Conservation (phyloP, 2,797 vertebrate genomes). For the Nothura maculosa region DNA sequence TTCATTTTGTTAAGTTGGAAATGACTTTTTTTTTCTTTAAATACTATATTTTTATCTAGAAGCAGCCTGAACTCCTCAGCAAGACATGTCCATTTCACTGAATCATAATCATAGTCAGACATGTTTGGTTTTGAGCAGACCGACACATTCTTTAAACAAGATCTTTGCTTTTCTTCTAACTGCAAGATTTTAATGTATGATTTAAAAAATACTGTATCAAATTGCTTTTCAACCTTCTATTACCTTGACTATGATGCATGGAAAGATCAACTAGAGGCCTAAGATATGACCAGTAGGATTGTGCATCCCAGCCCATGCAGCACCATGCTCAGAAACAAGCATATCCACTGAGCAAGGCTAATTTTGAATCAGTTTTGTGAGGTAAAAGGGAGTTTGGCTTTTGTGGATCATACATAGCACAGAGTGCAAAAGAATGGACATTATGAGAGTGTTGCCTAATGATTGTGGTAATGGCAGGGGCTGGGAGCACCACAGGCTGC, state of each 20-base stretch:
- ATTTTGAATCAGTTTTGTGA: neutral
- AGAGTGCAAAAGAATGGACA: neutral
- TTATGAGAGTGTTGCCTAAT: neutral
- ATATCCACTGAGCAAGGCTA: neutral
- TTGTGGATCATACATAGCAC: neutral
- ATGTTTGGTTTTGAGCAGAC: neutral
- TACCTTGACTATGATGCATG: neutral
- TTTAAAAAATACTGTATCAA: neutral
- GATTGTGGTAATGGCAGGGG: neutral
- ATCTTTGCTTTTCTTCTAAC: slow-evolving; percentile 23
- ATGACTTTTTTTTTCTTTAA: neutral
- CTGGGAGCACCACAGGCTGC: neutral
- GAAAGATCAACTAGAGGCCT: neutral
- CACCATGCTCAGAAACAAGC: neutral
- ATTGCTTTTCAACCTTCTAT: neutral
- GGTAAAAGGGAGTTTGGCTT: neutral
- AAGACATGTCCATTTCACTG: neutral
- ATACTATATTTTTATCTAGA: neutral
- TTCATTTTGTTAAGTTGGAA: neutral
- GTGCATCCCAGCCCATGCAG: neutral
- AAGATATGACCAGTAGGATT: neutral
- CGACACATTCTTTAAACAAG: slow-evolving; percentile 23
- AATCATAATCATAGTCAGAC: neutral
- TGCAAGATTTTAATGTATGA: neutral
- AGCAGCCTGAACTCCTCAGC: neutral